These are phyloP conservation scores for Micoletzkya japonica DNA, from an alignment of 2,888 invertebrate species.

Conservation along the genomic window DNA sequence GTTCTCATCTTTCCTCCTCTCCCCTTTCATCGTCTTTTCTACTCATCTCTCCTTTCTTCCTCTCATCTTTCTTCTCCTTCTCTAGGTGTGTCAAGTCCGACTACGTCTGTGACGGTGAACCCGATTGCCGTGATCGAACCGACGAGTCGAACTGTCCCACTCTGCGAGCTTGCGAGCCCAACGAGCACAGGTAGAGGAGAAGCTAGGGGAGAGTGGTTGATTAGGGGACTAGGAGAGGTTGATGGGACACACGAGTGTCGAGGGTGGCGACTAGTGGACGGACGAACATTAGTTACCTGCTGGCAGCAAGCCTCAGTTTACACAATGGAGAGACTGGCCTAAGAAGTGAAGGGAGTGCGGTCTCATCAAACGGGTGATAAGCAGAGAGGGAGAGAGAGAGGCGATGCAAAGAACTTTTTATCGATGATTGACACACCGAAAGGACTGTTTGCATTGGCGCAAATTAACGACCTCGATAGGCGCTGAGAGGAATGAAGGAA, in stretches of 20 bases:
- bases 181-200: conserved; percentile 47
- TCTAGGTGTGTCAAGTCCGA: conserved; percentile 73
- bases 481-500: neutral
- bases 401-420: too few species aligned
- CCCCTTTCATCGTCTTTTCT: conserved; percentile 4
- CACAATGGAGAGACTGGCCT: too few species aligned
- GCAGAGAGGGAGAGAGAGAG: too few species aligned
- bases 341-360: too few species aligned
- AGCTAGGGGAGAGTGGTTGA: conserved; percentile 1
- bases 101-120: conserved; percentile 76
- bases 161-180: conserved; percentile 58
- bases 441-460: too few species aligned
- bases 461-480: neutral
- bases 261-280: neutral
- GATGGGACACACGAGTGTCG: neutral
- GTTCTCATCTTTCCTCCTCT: conserved; percentile 16
- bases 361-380: too few species aligned
- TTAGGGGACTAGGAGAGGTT: conserved; percentile 2
- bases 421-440: too few species aligned
- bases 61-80: neutral
- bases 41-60: neutral
- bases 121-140: conserved; percentile 74
- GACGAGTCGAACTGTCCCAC: conserved; percentile 59
- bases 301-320: too few species aligned
- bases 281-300: too few species aligned